Base-by-base conservation (phyloP, 2,888 invertebrate species). In the Pimpla rufipes region DNA sequence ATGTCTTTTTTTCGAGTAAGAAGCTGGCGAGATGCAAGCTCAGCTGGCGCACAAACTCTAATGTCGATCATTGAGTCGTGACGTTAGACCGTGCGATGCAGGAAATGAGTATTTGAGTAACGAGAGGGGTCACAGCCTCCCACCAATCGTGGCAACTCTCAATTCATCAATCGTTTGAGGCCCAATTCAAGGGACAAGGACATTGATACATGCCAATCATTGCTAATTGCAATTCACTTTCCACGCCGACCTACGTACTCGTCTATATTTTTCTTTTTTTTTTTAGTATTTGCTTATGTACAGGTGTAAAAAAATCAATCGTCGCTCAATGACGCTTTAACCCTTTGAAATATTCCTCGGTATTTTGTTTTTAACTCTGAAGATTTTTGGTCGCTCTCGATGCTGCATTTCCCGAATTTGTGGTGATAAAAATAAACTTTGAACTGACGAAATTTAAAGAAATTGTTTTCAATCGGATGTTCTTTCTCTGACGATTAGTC, bases 51-150 rank as follows among this genome's bases (percentile, higher is more conserved):
- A 77, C 78, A 50, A 83, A 84, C 86, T 88, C 88, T 88, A 86
- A 88, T 76, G 83, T 84, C 84, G 79, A 87, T 84, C 84, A 84
- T 77, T 86, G 85, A 83, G 87, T 83, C 84, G 86, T 77, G 79
- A 89, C 86, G 88, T 89, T 88, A 85, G 66, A 71, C 55, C 74
- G 77, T 85, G 79, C 84, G 84, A 89, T 89, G 88, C 92, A 93
- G 93, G 93, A 93, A 93, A 92, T 93, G 89, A 85, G 90, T 89
- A 92, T 93, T 93, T 93, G 90, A 91, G 87, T 87, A 87, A 88
- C 87, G 87, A 89, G 88, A 90, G 88, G 88, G 90, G 85, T 70
- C 82, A 83, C 84, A 85, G 83, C 85, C 89, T 90, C 90, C 90
- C 90, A 89, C 89, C 87, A 85, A 87, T 47, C 81, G 78, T 83